A percentile compares a stretch with the other conserved stretches of the same genome.
Conservation (phyloP, 2,797 vertebrate genomes). For the Eospalax fontanierii region DNA sequence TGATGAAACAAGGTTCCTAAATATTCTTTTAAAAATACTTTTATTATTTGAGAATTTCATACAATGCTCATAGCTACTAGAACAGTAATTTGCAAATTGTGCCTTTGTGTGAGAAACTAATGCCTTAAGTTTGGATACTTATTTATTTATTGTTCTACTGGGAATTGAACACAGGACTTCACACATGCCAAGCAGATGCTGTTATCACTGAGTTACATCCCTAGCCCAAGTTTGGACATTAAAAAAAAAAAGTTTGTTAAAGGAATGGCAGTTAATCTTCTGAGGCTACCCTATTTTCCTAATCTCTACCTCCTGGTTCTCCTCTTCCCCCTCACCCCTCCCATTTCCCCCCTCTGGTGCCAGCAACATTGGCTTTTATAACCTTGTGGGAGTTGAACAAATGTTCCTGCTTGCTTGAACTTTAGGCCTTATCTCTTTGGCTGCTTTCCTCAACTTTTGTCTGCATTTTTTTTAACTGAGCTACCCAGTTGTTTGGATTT, state of each 20-base stretch:
- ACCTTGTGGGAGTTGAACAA: constrained; percentile 74
- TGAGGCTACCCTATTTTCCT: constrained; percentile 8
- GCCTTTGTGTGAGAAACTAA: constrained; percentile 34
- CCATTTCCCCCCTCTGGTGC: not conserved
- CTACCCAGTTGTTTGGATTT: constrained; percentile 76
- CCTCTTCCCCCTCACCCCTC: not conserved
- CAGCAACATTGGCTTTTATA: constrained; percentile 75
- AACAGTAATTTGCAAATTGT: constrained; percentile 63
- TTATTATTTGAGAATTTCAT: too few relatives aligned
- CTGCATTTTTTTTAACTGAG: constrained; percentile 68
- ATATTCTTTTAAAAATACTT: not conserved
- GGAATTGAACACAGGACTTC: not conserved
- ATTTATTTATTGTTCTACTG: not conserved
- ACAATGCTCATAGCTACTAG: not conserved
- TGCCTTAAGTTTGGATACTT: constrained; percentile 30
- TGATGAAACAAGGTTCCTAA: not conserved
- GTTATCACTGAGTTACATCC: not conserved
- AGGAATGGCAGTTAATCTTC: constrained; percentile 22
- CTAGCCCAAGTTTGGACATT: constrained; percentile 43
- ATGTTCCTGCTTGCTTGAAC: constrained; percentile 74
- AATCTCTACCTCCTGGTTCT: not conserved
- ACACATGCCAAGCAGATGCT: not conserved
- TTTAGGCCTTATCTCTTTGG: constrained; percentile 70
- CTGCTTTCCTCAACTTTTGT: constrained; percentile 78
- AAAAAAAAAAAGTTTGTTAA: constrained; percentile 42